Evolutionary conservation across 2,113 vertebrate genomes (phyloP), one percentile per base, ranked within the genome.

Genomic region (Myiagra hebetior): DNA sequence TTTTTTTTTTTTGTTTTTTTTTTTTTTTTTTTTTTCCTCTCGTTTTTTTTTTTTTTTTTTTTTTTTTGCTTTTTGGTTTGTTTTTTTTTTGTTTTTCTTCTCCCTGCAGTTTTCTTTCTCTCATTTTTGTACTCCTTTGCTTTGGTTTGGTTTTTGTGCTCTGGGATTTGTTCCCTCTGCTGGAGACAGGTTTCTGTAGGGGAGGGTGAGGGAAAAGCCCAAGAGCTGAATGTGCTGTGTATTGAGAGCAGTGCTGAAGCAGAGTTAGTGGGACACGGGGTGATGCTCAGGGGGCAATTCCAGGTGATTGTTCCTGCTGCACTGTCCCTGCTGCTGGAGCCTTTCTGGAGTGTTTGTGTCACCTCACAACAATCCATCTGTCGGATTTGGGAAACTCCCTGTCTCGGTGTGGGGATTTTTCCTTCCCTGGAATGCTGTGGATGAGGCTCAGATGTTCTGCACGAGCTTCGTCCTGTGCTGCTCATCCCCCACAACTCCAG

Each of bases 181-280:
- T 98, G 95, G 97, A 98, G 98, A 94, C 97, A 98, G 97, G 96
- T 98, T 96, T 98, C 98, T 98, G 60, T 98, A 97, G 98, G 99
- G 97, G 97, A 98, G 94, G 98, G 98, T 77, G 98, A 98, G 98
- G 98, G 98, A 98, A 98, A 98, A 98, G 97, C 97, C 96, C 97
- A 91, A 91, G 98, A 98, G 73, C 97, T 99, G 98, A 98, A 92
- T 97, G 96, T 98, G 98, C 98, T 99, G 98, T 98, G 98, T 98
- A 96, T 98, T 98, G 98, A 98, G 97, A 98, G 96, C 97, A 98
- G 98, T 77, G 98, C 98, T 98, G 97, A 99, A 98, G 98, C 97
- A 96, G 97, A 98, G 88, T 98, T 98, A 97, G 98, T 95, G 96
- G 98, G 97, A 98, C 98, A 97, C 98, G 98, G 82, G 47, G 22